Evolutionary conservation across 1,140 invertebrate genomes (phyloP), one percentile per base, ranked within the genome.

Genomic region (Meloidogyne hapla): DNA sequence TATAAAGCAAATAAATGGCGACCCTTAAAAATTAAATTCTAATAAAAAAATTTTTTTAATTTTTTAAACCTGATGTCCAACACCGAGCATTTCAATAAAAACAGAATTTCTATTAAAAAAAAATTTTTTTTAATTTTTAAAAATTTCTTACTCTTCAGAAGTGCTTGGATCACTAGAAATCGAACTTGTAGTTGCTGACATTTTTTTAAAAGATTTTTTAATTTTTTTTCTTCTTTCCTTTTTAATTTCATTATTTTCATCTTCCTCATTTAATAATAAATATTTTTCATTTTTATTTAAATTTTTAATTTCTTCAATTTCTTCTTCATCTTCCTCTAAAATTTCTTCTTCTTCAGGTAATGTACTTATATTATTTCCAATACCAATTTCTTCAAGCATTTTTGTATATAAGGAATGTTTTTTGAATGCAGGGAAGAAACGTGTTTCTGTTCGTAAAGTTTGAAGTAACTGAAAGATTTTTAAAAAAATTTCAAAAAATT

Each of bases 1-100:
- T 96, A 96, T 73, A 95, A 92, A 0, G 94, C 94, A 87, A 93
- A 95, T 0, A 92, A 91, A 74, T 90, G 89, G 83, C 92, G 92
- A 6, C 93, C 92, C 48, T 56, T 56, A n/a, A 56, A 56, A 56
- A n/a, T 56, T n/a, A 56, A 8, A 10, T 18, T 18, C 8, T 26
- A 65, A 79, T 18, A n/a, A 56, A 56, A 33, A 33, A 33, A 83
- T 91, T 91, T 12, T 92, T 91, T 56, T 93, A n/a, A n/a, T n/a
- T n/a, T n/a, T n/a, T n/a, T n/a, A n/a, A n/a, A 88, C 65, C 66
- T 83, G 84, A 48, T 83, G 83, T 2, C 85, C 85, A 26, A 86
- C 80, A 62, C 85, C 86, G 1, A 87, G 77, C 61, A 80, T 86
- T 70, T 83, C 86, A 9, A 87, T 78, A 18, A 25, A 45, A 25